Conservation (phyloP, 2,797 vertebrate genomes). For the Sebastes umbrosus region DNA sequence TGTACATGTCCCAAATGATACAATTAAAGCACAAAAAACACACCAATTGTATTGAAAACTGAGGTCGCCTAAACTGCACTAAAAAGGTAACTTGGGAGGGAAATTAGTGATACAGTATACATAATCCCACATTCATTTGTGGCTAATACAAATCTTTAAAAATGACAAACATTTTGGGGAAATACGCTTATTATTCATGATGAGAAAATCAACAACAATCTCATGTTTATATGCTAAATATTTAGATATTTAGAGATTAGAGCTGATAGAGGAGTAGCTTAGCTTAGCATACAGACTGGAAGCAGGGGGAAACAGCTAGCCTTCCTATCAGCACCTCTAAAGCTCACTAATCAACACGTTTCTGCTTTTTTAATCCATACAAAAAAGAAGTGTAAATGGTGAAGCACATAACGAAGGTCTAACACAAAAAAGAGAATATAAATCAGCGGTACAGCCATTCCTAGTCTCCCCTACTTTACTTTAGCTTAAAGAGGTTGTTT, state of each 20-base stretch:
- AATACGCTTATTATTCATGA: not conserved
- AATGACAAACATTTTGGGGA: not conserved
- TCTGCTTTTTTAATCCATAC: no score
- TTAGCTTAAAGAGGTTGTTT: slow-evolving; percentile 2
- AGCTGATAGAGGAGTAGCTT: not conserved
- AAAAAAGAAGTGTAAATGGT: not conserved
- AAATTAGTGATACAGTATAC: not conserved
- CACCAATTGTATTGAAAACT: not conserved
- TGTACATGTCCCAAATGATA: no score
- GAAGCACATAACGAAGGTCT: not conserved
- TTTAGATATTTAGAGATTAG: not conserved
- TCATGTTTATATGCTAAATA: not conserved
- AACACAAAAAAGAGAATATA: not conserved
- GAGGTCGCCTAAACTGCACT: not conserved
- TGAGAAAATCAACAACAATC: not conserved
- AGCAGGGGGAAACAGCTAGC: no score
- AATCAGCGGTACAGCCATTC: not conserved
- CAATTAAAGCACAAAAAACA: not conserved
- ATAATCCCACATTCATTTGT: not conserved
- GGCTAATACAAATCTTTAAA: not conserved
- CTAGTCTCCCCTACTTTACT: not conserved
- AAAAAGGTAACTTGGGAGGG: not conserved
- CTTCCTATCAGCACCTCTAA: not conserved
- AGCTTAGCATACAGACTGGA: not conserved
- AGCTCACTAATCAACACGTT: no score